These are phyloP conservation scores for Eristalis pertinax DNA, from an alignment of 2,888 invertebrate species.

Conservation along the genomic window DNA sequence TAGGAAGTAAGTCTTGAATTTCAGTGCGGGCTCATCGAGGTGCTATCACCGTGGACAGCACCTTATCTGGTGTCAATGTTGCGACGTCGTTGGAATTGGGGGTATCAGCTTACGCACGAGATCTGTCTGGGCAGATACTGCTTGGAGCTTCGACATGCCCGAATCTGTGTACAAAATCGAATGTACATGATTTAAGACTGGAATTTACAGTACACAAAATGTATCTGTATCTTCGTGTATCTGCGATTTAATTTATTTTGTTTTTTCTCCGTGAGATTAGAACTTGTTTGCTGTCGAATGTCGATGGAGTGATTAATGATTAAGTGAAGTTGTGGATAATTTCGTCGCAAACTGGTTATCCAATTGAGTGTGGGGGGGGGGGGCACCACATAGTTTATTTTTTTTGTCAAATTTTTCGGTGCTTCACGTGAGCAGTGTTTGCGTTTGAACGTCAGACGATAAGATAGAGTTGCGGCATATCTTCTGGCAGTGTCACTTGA, in stretches of 20 bases:
- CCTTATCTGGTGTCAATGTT: not conserved
- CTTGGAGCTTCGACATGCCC: not conserved
- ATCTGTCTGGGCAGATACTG: not conserved
- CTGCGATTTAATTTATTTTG: not conserved
- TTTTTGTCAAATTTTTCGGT: not conserved
- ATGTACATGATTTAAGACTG: not conserved
- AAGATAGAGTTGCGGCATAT: not conserved
- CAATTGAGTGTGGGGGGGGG: not conserved
- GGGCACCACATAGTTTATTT: not conserved
- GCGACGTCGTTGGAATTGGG: not conserved
- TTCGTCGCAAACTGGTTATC: not conserved
- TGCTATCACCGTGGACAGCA: not conserved
- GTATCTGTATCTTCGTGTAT: not conserved
- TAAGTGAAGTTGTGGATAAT: not conserved
- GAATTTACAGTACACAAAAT: not conserved
- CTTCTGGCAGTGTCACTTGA: not conserved
- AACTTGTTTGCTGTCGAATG: not conserved
- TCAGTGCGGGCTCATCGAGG: not conserved
- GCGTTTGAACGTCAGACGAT: not conserved
- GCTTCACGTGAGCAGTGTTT: not conserved
- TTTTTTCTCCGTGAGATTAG: not conserved
- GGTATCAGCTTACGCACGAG: constrained; percentile 44
- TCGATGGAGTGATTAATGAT: not conserved
- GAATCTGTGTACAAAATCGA: not conserved
- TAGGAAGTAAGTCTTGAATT: not conserved